phyloP scores from a whole-genome alignment of 2,113 vertebrate species.

The Hemibates koningsi region DNA sequence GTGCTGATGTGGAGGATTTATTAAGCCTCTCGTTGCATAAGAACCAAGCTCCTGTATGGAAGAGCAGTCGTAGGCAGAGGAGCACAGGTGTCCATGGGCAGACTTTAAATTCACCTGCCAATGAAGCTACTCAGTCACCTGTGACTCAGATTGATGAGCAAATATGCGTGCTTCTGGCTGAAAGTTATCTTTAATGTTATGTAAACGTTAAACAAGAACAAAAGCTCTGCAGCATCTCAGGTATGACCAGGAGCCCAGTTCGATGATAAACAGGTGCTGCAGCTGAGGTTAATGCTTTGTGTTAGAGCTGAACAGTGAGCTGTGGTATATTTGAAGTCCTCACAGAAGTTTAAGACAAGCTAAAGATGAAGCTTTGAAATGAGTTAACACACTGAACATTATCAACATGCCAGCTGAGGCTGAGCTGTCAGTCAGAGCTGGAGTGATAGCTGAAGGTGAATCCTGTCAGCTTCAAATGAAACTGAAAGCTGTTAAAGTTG shows the following conservation, averaged over 20 bases:
- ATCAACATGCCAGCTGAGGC: not conserved
- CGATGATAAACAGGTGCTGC: not conserved
- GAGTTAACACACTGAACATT: not conserved
- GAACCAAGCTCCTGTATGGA: not conserved
- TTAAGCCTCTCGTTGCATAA: conserved; percentile 13
- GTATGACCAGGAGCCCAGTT: not conserved
- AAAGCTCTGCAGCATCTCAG: not conserved
- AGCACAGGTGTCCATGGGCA: not conserved
- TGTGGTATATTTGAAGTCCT: not conserved
- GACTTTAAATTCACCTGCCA: not conserved
- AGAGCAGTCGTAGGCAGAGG: not conserved
- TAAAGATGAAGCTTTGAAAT: not conserved
- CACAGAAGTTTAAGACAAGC: not conserved
- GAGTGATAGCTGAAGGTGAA: not conserved
- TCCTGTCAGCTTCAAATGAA: not conserved
- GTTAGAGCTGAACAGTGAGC: not conserved
- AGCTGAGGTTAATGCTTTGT: not conserved
- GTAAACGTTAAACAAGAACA: not conserved
- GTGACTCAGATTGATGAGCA: not conserved
- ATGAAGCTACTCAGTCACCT: not conserved
- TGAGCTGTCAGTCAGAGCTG: not conserved
- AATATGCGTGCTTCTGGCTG: not conserved
- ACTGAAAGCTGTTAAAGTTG: not conserved
- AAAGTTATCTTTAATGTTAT: not conserved
- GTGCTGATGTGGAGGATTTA: conserved; percentile 1